These are phyloP conservation scores for Meriones unguiculatus DNA, from an alignment of 2,113 vertebrate species.

Conservation along the genomic window DNA sequence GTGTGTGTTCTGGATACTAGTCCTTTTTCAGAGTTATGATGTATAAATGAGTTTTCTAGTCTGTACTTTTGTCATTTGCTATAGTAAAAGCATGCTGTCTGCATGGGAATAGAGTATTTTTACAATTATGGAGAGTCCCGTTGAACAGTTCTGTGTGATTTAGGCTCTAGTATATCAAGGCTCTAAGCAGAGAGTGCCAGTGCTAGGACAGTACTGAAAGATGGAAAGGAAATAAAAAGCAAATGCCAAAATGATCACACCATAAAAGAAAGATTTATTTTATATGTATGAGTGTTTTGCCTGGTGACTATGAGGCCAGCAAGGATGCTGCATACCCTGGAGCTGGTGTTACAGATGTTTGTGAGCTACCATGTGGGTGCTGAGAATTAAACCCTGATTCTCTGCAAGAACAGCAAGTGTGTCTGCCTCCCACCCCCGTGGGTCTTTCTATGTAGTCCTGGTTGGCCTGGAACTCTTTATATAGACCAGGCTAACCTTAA, in stretches of 20 bases:
- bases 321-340: neutral
- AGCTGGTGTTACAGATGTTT: neutral
- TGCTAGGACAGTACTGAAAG: neutral
- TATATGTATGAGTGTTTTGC: neutral
- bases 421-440: neutral
- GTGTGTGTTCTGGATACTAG: neutral
- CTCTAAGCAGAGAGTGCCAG: neutral
- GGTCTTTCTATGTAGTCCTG: no score
- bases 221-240: neutral
- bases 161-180: neutral
- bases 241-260: neutral
- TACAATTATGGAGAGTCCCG: neutral
- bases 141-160: neutral
- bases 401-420: neutral
- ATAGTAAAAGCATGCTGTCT: neutral
- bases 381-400: neutral
- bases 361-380: neutral
- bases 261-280: neutral
- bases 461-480: neutral
- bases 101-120: neutral
- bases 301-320: neutral
- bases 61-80: neutral
- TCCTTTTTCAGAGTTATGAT: neutral
- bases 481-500: no score
- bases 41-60: neutral